These are phyloP conservation scores for Drosophila subobscura DNA, from an alignment of 1,140 invertebrate species.

Conservation along the genomic window DNA sequence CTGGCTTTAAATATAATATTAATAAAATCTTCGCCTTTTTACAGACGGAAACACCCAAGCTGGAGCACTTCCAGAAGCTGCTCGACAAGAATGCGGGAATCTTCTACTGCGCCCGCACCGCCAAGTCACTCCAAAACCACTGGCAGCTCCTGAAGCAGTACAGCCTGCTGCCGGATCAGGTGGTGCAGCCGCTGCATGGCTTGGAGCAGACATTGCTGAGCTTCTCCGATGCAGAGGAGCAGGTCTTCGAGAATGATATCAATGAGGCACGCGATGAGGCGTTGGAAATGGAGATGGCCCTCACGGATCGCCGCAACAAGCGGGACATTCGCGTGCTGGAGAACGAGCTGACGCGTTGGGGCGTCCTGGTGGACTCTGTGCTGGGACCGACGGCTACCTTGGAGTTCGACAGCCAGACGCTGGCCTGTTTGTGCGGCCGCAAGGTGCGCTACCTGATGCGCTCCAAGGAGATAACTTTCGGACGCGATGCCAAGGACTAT, in stretches of 20 bases:
- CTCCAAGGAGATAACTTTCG: conserved; percentile 97
- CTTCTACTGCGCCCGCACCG: conserved; percentile 94
- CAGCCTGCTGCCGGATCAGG: conserved; percentile 95
- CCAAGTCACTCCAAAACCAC: conserved; percentile 93
- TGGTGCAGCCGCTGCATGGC: conserved; percentile 85
- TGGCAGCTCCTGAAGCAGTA: conserved; percentile 98
- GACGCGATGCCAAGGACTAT: conserved; percentile 94
- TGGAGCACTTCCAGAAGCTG: conserved; percentile 94
- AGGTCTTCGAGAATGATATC: conserved; percentile 93
- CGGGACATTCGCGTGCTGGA: conserved; percentile 95
- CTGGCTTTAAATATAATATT: no score
- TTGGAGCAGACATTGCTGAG: conserved; percentile 89
- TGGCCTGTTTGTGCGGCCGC: conserved; percentile 95
- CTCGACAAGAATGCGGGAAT: conserved; percentile 92
- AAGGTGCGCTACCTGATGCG: conserved; percentile 97
- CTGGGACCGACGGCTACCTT: conserved; percentile 90
- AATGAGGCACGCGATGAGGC: conserved; percentile 91
- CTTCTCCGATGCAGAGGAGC: conserved; percentile 97
- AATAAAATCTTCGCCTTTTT: no score
- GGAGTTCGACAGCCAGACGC: conserved; percentile 95
- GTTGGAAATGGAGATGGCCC: conserved; percentile 87
- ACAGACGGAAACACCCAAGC: conserved; percentile 85
- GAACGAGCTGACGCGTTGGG: conserved; percentile 95
- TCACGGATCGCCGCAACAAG: conserved; percentile 87
- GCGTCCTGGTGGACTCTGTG: conserved; percentile 96